Evolutionary conservation across 2,888 invertebrate species (phyloP).

Genomic region (Pemphredon lugubris): DNA sequence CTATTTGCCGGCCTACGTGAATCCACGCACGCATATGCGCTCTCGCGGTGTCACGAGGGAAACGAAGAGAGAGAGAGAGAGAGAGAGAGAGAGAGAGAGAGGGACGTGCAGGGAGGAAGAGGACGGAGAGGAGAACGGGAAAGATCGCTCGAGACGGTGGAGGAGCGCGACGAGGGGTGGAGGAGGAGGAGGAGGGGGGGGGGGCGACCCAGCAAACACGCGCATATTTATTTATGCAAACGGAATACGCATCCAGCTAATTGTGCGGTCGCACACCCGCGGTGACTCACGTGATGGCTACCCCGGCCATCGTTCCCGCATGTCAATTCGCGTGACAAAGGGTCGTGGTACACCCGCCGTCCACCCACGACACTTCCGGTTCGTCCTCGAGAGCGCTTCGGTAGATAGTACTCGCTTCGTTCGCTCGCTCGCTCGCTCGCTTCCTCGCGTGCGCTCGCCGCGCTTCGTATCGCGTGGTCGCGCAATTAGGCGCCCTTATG

Average conservation of each 20-base stretch:
- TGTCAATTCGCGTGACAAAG: conserved; percentile 71
- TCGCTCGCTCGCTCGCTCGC: too few species aligned
- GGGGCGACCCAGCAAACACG: conserved; percentile 51
- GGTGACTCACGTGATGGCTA: conserved; percentile 69
- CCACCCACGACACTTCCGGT: conserved; percentile 69
- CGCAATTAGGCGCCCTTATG: conserved; percentile 61
- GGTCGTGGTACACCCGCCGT: conserved; percentile 47
- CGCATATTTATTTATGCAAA: conserved; percentile 75
- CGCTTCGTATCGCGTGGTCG: conserved; percentile 34
- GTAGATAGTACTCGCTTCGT: too few species aligned
- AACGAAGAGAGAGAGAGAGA: background rate
- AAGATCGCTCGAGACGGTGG: conserved; percentile 5
- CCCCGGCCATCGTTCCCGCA: conserved; percentile 52
- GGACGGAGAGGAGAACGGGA: background rate
- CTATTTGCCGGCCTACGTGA: conserved; percentile 28
- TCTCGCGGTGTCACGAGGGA: background rate
- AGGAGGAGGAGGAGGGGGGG: background rate
- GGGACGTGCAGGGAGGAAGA: background rate
- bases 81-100: conserved; percentile 4
- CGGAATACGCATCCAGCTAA: conserved; percentile 73
- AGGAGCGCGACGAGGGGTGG: background rate
- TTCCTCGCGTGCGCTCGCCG: conserved; percentile 50
- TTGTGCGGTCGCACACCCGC: conserved; percentile 70
- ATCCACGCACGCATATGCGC: conserved; percentile 9
- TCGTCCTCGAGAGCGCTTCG: conserved; percentile 1